Evolutionary conservation across 2,888 invertebrate genomes (phyloP).

Genomic region (Tolmerus cingulatus): DNA sequence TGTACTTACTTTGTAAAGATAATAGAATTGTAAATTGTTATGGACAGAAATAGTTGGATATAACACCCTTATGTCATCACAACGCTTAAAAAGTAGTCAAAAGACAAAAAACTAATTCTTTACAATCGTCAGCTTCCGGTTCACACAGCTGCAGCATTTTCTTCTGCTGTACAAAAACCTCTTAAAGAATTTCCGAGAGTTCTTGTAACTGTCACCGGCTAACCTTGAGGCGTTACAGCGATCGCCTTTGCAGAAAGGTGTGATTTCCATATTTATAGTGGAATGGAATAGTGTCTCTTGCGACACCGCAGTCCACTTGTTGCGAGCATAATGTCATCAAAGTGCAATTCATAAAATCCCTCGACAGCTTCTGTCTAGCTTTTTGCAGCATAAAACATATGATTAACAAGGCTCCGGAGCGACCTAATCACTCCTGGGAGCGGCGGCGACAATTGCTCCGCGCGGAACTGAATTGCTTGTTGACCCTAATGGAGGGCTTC

Average conservation of each 20-base stretch:
- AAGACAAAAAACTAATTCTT: neutral
- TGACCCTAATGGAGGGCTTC: neutral
- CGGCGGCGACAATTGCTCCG: neutral
- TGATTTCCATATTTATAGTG: neutral
- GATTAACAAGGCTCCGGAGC: neutral
- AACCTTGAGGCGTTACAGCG: neutral
- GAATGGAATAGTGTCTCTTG: neutral
- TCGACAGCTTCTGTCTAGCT: neutral
- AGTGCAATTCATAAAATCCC: neutral
- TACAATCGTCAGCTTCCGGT: neutral
- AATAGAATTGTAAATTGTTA: neutral
- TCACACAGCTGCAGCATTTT: neutral
- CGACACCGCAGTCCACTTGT: neutral
- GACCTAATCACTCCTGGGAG: neutral
- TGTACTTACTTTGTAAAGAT: neutral
- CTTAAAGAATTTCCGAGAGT: neutral
- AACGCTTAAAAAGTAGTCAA: neutral
- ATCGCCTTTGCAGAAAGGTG: neutral
- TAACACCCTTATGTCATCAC: neutral
- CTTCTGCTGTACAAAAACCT: neutral
- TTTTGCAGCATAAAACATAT: neutral
- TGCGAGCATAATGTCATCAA: neutral
- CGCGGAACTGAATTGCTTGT: neutral
- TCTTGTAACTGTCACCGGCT: neutral
- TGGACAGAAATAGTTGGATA: neutral